Evolutionary conservation across 2,888 invertebrate genomes (phyloP).

Genomic region (Trisateles emortualis): DNA sequence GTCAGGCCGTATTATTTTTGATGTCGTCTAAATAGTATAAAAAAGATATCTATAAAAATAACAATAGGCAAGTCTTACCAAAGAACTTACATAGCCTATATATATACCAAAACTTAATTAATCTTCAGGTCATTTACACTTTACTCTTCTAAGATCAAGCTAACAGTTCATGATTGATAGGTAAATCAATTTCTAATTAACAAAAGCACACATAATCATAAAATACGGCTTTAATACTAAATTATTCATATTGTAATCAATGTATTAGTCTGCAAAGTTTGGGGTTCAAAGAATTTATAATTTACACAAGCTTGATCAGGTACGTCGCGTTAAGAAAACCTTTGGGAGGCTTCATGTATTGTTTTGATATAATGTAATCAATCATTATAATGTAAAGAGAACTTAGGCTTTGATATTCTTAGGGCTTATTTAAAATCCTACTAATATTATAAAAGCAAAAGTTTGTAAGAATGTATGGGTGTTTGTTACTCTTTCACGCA

Average conservation of each 20-base stretch:
- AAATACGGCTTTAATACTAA: background rate
- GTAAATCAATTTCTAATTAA: background rate
- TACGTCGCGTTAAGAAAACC: slow-evolving; percentile 1
- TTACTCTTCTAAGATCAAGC: background rate
- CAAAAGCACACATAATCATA: background rate
- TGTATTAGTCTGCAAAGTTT: slow-evolving; percentile 16
- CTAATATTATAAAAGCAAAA: too few relatives aligned
- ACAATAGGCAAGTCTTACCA: too few relatives aligned
- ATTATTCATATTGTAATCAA: background rate
- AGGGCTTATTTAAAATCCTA: too few relatives aligned
- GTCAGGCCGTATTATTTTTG: too few relatives aligned
- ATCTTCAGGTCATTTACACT: too few relatives aligned
- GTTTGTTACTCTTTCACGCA: too few relatives aligned
- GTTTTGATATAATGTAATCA: slow-evolving; percentile 4
- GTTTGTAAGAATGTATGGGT: too few relatives aligned
- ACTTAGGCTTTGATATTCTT: background rate
- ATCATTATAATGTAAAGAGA: slow-evolving; percentile 2
- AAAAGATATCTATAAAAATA: too few relatives aligned
- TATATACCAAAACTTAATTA: too few relatives aligned
- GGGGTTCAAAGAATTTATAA: slow-evolving; percentile 1
- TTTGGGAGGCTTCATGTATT: slow-evolving; percentile 1
- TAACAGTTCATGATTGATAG: background rate
- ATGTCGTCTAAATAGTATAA: too few relatives aligned
- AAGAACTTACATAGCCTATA: too few relatives aligned
- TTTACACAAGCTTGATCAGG: background rate